A percentile compares a stretch with the other conserved stretches of the same genome.
phyloP scores from a whole-genome alignment of 2,888 invertebrate genomes.

The Pachycephus smyrnensis region DNA sequence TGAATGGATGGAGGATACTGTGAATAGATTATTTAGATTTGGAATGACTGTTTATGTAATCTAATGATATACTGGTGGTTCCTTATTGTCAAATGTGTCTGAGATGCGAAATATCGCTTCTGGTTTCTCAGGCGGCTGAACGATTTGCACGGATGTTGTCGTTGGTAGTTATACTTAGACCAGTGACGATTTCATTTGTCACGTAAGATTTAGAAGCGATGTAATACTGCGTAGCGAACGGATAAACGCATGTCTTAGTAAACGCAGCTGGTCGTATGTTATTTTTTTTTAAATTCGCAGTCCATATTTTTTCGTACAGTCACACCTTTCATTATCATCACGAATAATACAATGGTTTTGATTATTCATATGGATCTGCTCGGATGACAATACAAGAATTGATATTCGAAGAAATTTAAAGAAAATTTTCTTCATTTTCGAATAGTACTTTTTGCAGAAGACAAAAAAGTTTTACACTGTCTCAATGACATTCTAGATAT shows the following conservation, averaged over 20 bases:
- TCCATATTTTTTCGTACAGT: neutral
- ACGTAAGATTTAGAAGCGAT: neutral
- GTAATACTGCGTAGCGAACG: neutral
- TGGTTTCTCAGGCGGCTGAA: neutral
- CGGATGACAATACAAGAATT: neutral
- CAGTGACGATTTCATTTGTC: neutral
- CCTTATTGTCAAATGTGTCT: neutral
- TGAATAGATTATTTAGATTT: neutral
- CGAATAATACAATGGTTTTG: neutral
- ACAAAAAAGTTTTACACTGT: neutral
- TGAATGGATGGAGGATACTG: neutral
- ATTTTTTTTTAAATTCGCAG: neutral
- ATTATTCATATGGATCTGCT: neutral
- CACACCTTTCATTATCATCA: neutral
- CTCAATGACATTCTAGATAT: neutral
- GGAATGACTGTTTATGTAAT: neutral
- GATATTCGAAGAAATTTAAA: neutral
- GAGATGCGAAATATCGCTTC: neutral
- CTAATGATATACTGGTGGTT: neutral
- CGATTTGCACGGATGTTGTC: neutral
- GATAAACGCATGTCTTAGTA: neutral
- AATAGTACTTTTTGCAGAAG: neutral
- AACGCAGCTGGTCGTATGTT: neutral
- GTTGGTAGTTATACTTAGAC: constrained; percentile 4
- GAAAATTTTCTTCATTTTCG: neutral